phyloP scores from a whole-genome alignment of 2,888 invertebrate genomes.

The Trissonchulus latispiculum region DNA sequence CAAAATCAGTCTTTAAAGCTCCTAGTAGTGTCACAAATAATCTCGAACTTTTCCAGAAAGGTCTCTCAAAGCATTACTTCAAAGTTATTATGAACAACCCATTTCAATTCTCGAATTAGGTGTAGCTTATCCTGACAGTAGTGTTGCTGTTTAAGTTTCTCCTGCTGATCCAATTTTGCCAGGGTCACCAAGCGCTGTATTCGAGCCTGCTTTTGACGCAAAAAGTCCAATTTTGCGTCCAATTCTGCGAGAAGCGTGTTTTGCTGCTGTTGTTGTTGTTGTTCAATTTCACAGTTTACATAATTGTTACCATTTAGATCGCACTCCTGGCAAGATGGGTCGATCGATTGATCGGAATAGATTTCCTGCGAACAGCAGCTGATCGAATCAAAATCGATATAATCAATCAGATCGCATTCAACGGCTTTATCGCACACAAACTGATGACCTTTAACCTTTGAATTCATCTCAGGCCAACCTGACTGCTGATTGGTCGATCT shows the following conservation, averaged over 20 bases:
- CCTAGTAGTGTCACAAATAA: too few relatives aligned
- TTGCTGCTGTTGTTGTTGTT: neutral
- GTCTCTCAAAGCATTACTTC: too few relatives aligned
- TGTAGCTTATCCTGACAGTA: neutral
- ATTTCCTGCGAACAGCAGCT: too few relatives aligned
- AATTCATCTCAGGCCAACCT: too few relatives aligned
- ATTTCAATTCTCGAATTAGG: neutral
- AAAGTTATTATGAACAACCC: neutral
- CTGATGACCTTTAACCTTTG: too few relatives aligned
- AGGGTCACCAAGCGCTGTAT: neutral
- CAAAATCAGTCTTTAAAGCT: too few relatives aligned
- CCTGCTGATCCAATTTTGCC: neutral
- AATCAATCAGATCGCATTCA: neutral
- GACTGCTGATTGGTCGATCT: too few relatives aligned
- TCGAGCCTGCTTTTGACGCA: neutral
- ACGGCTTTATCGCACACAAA: neutral
- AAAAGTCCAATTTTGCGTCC: neutral
- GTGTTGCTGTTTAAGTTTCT: neutral
- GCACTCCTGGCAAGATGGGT: neutral
- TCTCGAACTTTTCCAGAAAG: too few relatives aligned
- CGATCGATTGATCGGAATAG: neutral
- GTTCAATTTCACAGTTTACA: neutral
- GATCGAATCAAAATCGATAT: neutral
- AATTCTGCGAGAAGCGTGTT: neutral
- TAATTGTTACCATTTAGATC: neutral